Evolutionary conservation across 2,888 invertebrate species (phyloP), one percentile per base, ranked within the genome.

Genomic region (Sussaba pulchella): DNA sequence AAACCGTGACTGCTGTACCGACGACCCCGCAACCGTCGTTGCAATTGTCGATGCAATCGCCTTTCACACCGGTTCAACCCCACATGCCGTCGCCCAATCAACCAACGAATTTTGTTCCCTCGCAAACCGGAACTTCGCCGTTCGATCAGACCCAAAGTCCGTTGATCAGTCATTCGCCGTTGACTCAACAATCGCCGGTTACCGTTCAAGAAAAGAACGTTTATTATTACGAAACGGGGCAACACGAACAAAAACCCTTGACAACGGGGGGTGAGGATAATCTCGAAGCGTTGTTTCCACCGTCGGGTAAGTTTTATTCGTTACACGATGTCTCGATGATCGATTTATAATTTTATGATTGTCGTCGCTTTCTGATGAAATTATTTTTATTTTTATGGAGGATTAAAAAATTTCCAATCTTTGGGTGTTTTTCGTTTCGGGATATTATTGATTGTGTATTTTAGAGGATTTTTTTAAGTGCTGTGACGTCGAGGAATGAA

Each of bases 261-360:
- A 59, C 83, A 6, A 63, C 81, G 12, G 81, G 73, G 0, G 85
- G 81, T 12, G 92, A 92, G 47, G 93, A 93, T 71, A 92, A 93
- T 83, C 91, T 95, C 82, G 95, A 95, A 86, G 94, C 94, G 83
- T 92, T 96, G 64, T 95, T 95, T 88, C 95, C 95, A 87, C 93
- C 94, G 81, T 94, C 95, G 84, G 92, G 93, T 93, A 87, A 88
- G 59, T 45, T 36, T 21, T 39, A 57, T 6, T n/a, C 14, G 9
- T 41, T 41, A 69, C 61, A 1, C 17, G 24, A 24, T 10, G 24
- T 39, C 67, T 76, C 81, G n/a, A 31, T 31, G 2, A 31, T 31
- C 31, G 31, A 6, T 2, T 31, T 31, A 31, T 31, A n/a, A n/a
- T n/a, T n/a, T n/a, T n/a, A n/a, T n/a, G n/a, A n/a, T n/a, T n/a